phyloP scores from a whole-genome alignment of 2,113 vertebrate genomes.

The Anseranas semipalmata region DNA sequence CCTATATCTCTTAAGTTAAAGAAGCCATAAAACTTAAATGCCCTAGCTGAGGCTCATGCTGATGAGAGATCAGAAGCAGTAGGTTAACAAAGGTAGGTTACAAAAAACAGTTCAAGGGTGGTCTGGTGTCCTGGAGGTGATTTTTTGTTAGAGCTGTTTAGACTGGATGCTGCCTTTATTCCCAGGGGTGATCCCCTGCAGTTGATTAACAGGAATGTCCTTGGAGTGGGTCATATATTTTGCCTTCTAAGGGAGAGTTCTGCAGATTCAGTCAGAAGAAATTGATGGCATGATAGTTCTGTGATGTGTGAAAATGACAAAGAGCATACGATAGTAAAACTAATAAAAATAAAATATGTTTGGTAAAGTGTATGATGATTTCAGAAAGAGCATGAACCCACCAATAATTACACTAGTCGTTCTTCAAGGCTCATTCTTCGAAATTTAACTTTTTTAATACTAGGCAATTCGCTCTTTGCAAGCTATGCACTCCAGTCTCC shows the following conservation, averaged over 20 bases:
- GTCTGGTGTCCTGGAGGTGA: background rate
- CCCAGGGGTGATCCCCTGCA: background rate
- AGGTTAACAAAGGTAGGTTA: background rate
- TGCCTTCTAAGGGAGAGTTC: background rate
- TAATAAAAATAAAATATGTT: slow-evolving; percentile 17
- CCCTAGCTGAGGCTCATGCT: background rate
- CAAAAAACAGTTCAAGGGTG: background rate
- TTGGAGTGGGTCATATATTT: slow-evolving; percentile 3
- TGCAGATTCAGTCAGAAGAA: slow-evolving; percentile 19
- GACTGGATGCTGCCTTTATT: background rate
- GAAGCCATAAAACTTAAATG: background rate
- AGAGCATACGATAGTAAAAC: background rate
- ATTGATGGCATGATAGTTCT: background rate
- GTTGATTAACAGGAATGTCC: background rate
- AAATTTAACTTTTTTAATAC: background rate
- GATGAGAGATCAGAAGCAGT: background rate
- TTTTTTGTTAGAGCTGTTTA: background rate
- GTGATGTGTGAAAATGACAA: slow-evolving; percentile 3
- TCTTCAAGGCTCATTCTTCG: background rate
- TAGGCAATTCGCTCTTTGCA: background rate
- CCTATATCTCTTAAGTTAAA: background rate
- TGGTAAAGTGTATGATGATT: background rate
- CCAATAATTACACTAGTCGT: background rate
- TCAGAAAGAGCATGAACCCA: background rate
- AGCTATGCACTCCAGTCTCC: background rate